These are phyloP conservation scores for Caenorhabditis uteleia DNA, from an alignment of 2,888 invertebrate species.

Conservation along the genomic window DNA sequence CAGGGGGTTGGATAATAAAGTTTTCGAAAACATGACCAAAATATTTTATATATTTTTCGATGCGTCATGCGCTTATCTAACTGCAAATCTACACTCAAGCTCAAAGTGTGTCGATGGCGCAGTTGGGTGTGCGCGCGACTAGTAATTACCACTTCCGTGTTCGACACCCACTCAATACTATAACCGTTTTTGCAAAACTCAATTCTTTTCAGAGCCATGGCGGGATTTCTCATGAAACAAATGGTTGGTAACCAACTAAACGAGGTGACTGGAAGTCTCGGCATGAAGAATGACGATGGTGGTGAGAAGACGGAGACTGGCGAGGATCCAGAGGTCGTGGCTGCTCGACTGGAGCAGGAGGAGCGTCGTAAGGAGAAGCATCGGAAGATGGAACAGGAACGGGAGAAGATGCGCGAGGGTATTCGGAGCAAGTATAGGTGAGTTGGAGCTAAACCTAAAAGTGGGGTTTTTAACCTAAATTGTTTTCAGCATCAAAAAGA, in stretches of 20 bases:
- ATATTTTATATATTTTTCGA: too few species aligned
- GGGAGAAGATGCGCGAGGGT: slow-evolving; percentile 98
- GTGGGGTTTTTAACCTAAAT: not conserved
- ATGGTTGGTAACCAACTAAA: slow-evolving; percentile 69
- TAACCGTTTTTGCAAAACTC: too few species aligned
- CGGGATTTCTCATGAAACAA: slow-evolving; percentile 68
- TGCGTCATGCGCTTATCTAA: too few species aligned
- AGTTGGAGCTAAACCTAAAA: slow-evolving; percentile 69
- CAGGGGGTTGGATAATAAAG: too few species aligned
- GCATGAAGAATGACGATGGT: slow-evolving; percentile 50
- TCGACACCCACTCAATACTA: too few species aligned
- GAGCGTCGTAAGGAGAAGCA: slow-evolving; percentile 98
- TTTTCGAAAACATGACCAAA: too few species aligned
- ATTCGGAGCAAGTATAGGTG: slow-evolving; percentile 86
- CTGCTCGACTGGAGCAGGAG: slow-evolving; percentile 96
- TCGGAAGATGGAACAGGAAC: slow-evolving; percentile 98
- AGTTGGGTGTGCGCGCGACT: too few species aligned
- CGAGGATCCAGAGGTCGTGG: slow-evolving; percentile 91
- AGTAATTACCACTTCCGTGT: too few species aligned
- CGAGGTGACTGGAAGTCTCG: slow-evolving; percentile 63
- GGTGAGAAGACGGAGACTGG: slow-evolving; percentile 89
- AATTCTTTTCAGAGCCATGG: slow-evolving; percentile 54
- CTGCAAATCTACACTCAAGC: too few species aligned
- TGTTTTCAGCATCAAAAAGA: slow-evolving; percentile 87
- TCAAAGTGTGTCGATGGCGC: too few species aligned